Percentiles rank a stretch among this genome's conserved stretches.
Conservation (phyloP, 1,140 invertebrate genomes). For the Drosophila lini region DNA sequence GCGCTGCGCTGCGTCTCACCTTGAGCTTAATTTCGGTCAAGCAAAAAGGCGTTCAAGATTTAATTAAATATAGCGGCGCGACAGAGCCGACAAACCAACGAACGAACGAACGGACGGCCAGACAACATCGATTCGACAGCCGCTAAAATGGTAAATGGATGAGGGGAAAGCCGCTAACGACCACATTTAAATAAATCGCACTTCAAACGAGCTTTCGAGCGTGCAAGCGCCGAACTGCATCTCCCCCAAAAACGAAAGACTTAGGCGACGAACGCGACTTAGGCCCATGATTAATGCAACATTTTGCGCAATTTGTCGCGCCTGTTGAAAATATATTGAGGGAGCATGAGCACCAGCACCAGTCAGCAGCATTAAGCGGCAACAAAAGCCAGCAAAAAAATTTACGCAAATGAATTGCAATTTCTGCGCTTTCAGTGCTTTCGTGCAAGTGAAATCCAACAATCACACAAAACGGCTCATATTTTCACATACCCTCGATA, state of each 20-base stretch:
- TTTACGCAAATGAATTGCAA: conserved; percentile 74
- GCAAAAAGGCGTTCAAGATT: conserved; percentile 68
- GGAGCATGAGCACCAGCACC: conserved; percentile 11
- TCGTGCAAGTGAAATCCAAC: conserved; percentile 55
- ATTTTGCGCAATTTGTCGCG: conserved; percentile 69
- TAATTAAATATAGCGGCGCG: conserved; percentile 71
- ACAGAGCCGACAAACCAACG: conserved; percentile 32
- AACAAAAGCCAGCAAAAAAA: conserved; percentile 38
- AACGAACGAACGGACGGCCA: conserved; percentile 19
- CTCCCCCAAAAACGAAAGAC: conserved; percentile 64
- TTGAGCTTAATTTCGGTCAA: conserved; percentile 82
- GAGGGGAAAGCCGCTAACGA: conserved; percentile 29
- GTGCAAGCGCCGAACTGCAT: conserved; percentile 34
- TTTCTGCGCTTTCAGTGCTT: conserved; percentile 60
- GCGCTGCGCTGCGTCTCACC: conserved; percentile 50
- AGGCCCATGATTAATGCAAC: conserved; percentile 64
- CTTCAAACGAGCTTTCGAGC: conserved; percentile 50
- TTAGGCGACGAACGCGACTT: conserved; percentile 67
- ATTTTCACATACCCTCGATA: conserved; percentile 16
- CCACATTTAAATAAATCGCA: conserved; percentile 70
- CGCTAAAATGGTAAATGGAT: conserved; percentile 39
- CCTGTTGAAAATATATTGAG: conserved; percentile 60
- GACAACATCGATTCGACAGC: conserved; percentile 44
- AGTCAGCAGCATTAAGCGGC: conserved; percentile 19
- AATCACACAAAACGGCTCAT: conserved; percentile 13